phyloP scores from a whole-genome alignment of 1,140 invertebrate genomes.

The Drosophila burlai region DNA sequence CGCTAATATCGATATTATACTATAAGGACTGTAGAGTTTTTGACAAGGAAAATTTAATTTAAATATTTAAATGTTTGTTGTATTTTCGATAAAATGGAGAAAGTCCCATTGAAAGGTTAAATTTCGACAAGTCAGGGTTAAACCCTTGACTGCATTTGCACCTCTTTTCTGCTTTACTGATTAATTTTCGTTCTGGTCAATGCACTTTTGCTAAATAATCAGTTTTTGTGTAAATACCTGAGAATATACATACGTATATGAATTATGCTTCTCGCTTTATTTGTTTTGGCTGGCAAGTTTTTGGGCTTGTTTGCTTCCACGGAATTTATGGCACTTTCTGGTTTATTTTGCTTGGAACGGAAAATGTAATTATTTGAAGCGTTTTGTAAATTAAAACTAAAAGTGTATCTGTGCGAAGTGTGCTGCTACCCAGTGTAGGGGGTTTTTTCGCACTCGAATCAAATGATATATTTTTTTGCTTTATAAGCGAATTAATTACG shows the following conservation, averaged over 20 bases:
- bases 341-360: constrained; percentile 13
- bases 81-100: background rate
- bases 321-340: background rate
- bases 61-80: no score
- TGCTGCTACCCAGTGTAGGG: constrained; percentile 1
- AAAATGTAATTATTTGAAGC: no score
- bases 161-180: background rate
- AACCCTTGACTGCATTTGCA: background rate
- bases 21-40: no score
- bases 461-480: constrained; percentile 32
- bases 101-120: background rate
- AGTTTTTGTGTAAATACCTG: constrained; percentile 14
- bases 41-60: no score
- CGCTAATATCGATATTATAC: no score
- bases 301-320: background rate
- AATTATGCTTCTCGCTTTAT: constrained; percentile 3
- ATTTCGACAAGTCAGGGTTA: background rate
- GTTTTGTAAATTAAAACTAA: background rate
- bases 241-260: background rate
- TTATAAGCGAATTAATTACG: constrained; percentile 42
- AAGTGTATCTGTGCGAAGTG: background rate
- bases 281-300: constrained; percentile 20
- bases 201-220: constrained; percentile 12
- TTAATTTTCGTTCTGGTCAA: constrained; percentile 3
- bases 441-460: background rate